Percentiles rank a stretch among this genome's conserved stretches.
phyloP scores from a whole-genome alignment of 1,140 invertebrate species.

The Zaprionus vittiger region DNA sequence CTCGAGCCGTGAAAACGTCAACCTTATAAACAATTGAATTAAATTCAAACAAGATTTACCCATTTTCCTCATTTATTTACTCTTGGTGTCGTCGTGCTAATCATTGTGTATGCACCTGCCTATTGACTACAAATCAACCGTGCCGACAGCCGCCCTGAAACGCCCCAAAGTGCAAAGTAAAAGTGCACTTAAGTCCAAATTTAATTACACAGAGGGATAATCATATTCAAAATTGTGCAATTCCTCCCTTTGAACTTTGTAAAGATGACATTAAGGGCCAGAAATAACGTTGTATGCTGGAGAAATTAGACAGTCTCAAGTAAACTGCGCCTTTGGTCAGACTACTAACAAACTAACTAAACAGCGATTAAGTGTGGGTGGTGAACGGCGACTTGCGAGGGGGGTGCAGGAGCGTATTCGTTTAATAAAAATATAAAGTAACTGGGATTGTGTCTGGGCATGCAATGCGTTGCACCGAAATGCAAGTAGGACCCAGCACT shows the following conservation, averaged over 20 bases:
- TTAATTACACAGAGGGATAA: constrained; percentile 8
- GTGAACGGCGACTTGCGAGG: too few relatives aligned
- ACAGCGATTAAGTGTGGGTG: too few relatives aligned
- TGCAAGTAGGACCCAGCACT: too few relatives aligned
- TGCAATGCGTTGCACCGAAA: too few relatives aligned
- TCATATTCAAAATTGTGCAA: constrained; percentile 12
- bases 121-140: constrained; percentile 18
- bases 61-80: constrained; percentile 40
- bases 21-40: constrained; percentile 1
- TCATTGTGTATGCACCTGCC: constrained; percentile 29
- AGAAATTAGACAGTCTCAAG: not conserved
- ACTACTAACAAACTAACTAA: too few relatives aligned
- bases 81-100: constrained; percentile 40
- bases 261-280: constrained; percentile 6
- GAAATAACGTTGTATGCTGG: not conserved
- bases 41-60: constrained; percentile 19
- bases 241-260: constrained; percentile 7
- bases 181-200: constrained; percentile 8
- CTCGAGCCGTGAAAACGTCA: constrained; percentile 30
- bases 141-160: constrained; percentile 2
- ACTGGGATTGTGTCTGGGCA: too few relatives aligned
- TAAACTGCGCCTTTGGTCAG: too few relatives aligned
- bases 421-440: too few relatives aligned
- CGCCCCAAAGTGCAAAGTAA: constrained; percentile 22
- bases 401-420: too few relatives aligned